These are phyloP conservation scores for Hemicordylus capensis DNA, from an alignment of 2,113 vertebrate genomes.

Conservation along the genomic window DNA sequence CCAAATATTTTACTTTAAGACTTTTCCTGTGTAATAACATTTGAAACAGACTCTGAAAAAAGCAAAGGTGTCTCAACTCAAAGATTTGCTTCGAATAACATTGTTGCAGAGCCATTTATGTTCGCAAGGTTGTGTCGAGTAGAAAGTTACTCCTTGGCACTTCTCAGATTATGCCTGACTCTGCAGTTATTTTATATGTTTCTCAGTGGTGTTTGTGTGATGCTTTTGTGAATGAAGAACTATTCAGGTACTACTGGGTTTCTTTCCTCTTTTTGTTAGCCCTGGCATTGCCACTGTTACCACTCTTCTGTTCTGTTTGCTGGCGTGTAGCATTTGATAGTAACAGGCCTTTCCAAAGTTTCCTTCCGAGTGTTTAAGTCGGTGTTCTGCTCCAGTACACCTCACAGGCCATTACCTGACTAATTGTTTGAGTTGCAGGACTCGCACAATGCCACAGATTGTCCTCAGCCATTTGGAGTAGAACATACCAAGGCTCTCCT, in stretches of 20 bases:
- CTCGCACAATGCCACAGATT: constrained; percentile 67
- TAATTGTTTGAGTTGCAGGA: constrained; percentile 68
- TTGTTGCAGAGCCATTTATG: neutral
- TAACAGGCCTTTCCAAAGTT: constrained; percentile 45
- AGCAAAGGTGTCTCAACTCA: neutral
- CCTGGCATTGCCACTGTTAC: neutral
- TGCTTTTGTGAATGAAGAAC: constrained; percentile 23
- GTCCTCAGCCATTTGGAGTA: constrained; percentile 64
- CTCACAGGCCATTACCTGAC: constrained; percentile 69
- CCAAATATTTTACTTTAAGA: neutral
- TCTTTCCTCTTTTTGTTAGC: neutral
- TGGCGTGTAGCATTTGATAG: constrained; percentile 42
- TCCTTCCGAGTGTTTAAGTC: constrained; percentile 65
- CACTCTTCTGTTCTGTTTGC: constrained; percentile 13
- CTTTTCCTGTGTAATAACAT: neutral
- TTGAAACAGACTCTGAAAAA: neutral
- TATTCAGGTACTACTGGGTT: neutral
- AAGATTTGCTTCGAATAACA: neutral
- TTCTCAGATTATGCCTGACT: neutral
- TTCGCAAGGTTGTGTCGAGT: neutral
- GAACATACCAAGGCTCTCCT: constrained; percentile 54
- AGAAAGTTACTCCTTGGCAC: neutral
- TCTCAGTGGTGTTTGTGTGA: neutral
- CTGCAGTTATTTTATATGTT: constrained; percentile 7
- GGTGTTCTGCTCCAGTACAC: constrained; percentile 68